Conservation (phyloP, 2,888 invertebrate genomes). For the Drosophila percnosoma region DNA sequence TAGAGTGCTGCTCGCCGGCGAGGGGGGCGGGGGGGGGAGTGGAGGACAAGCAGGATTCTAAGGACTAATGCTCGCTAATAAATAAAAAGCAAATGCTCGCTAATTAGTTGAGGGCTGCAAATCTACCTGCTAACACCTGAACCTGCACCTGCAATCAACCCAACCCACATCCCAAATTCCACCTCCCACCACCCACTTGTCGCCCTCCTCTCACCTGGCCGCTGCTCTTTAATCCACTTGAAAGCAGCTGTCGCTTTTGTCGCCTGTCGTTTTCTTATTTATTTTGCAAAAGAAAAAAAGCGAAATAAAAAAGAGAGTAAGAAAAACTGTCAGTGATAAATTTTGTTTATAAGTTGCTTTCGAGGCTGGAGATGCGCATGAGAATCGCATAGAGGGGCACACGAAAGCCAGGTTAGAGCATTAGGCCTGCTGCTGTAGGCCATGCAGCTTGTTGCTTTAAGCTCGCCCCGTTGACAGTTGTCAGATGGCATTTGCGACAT, state of each 20-base stretch:
- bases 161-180: no score
- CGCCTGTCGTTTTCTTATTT: conserved; percentile 50
- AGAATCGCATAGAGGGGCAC: conserved; percentile 49
- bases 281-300: conserved; percentile 15
- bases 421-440: conserved; percentile 8
- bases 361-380: conserved; percentile 11
- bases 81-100: conserved; percentile 52
- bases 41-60: conserved; percentile 7
- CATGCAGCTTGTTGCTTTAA: conserved; percentile 40
- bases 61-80: conserved; percentile 26
- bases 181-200: not conserved
- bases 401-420: not conserved
- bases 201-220: not conserved
- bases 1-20: conserved; percentile 11
- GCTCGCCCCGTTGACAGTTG: conserved; percentile 46
- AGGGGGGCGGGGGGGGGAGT: not conserved
- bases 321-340: conserved; percentile 60
- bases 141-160: not conserved
- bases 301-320: conserved; percentile 14
- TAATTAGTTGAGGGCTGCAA: conserved; percentile 55
- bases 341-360: conserved; percentile 58
- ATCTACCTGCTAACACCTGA: conserved; percentile 36
- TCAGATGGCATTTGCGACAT: conserved; percentile 37
- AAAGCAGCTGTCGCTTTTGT: conserved; percentile 55
- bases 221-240: conserved; percentile 52